These are phyloP conservation scores for Microchrysa polita DNA, from an alignment of 2,888 invertebrate genomes.

Conservation along the genomic window DNA sequence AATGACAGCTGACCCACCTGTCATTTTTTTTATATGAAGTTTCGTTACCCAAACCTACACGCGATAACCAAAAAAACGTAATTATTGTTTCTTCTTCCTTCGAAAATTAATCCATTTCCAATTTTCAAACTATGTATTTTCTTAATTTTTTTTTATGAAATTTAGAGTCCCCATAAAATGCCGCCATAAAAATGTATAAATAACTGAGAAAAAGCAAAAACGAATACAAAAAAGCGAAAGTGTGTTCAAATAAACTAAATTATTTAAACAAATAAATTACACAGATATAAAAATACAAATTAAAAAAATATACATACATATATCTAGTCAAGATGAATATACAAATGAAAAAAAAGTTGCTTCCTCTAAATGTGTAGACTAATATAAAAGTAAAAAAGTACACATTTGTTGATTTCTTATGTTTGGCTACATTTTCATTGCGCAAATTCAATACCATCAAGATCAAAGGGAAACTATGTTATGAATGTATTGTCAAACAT, in stretches of 20 bases:
- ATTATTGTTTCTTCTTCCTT: too few relatives aligned
- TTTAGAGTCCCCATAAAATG: too few relatives aligned
- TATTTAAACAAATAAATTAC: background rate
- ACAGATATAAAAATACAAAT: background rate
- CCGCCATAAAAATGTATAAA: background rate
- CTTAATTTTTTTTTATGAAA: too few relatives aligned
- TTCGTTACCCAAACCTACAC: too few relatives aligned
- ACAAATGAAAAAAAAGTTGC: conserved; percentile 32
- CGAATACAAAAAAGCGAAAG: conserved; percentile 26
- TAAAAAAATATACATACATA: too few relatives aligned
- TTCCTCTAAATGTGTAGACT: conserved; percentile 43
- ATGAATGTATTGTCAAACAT: background rate
- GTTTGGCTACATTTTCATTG: background rate
- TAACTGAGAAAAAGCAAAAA: background rate
- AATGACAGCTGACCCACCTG: too few relatives aligned
- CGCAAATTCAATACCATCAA: too few relatives aligned
- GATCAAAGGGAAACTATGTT: background rate
- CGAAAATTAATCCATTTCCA: too few relatives aligned
- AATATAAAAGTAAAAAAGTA: conserved; percentile 5
- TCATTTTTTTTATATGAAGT: too few relatives aligned
- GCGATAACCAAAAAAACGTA: too few relatives aligned
- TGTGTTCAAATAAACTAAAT: conserved; percentile 36
- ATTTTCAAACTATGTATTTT: too few relatives aligned
- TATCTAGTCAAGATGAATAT: background rate
- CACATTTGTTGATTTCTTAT: background rate